Base-by-base conservation (phyloP, 1,140 invertebrate genomes). In the Brachionus angularis region DNA sequence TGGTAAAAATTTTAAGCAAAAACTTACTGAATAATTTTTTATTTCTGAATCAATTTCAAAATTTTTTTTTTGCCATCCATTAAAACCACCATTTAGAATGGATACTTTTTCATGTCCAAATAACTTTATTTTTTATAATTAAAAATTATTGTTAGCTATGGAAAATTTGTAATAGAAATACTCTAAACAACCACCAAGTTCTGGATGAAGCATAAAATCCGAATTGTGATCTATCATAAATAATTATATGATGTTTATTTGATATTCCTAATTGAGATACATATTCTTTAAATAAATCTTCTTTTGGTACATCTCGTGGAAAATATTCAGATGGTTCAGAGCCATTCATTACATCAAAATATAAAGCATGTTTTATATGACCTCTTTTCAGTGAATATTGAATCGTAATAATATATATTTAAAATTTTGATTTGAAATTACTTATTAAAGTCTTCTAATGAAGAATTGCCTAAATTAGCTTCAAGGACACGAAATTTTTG, bases 161-260 rank as follows among this genome's bases (percentile, higher is more conserved):
- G 1, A 23, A 36, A 52, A 67, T 47, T 14, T 16, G 23, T 12
- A 7, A 39, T 5, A 23, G 50, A 47, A 34, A 44, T 72, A 75
- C 76, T 52, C 69, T 74, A 10, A 77, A 74, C 33, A 72, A 74
- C 74, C 75, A 75, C 74, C 73, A 77, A 2, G 70, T 74, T 36
- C 75, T 36, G 21, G 73, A 71, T 10, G 73, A 73, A 23, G 74
- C 31, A 31, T 73, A 74, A 49, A 73, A 76, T 10, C 76, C 75
- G 5, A 39, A 42, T 14, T 34, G 70, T 23, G 50, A 61, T 18
- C 71, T 36, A 34, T 75, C 73, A 58, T 77, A 77, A 7, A 77
- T 8, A 14, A 77, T 71, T 14, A 77, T 55, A n/a, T 73, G 73
- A 16, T 71, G 49, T 50, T 73, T 67, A 16, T 73, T 71, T 36